Evolutionary conservation across 2,888 invertebrate genomes (phyloP), one percentile per base, ranked within the genome.

Genomic region (Erebia palarica): DNA sequence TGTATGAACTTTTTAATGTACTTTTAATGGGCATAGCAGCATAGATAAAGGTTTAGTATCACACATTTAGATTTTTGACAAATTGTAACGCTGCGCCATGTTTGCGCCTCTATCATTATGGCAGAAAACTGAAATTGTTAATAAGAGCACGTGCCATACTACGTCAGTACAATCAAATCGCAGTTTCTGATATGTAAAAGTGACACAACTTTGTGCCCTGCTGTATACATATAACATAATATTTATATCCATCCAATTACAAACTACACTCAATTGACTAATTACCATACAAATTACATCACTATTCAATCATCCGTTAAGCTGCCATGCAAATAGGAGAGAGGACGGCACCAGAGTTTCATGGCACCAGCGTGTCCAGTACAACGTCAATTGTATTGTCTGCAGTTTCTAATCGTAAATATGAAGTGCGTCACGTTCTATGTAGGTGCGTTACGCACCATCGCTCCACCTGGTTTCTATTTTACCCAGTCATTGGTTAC

Each of bases 381-480:
- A 55, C 57, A 58, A 55, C 44, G 72, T 76, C 76, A 71, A 72
- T 75, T 70, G 72, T 27, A 18, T 73, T 72, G 72, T 64, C 18
- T 68, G 73, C 74, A 70, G 75, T 78, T 80, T 81, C 80, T 79
- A 78, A 79, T 78, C 73, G 76, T 77, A 69, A 77, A 73, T 75
- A 73, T 68, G 72, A 60, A 58, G 73, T 76, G 69, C 76, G 75
- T 74, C 69, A 71, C 80, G 78, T 83, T 83, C 59, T 82, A 84
- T 81, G 84, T 83, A 78, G 79, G 82, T 78, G 77, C 79, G 86
- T 85, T 82, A 82, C 84, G 91, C 91, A 69, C 82, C 87, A 91
- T 88, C 81, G 89, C 86, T 64, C 75, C 79, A 71, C 77, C 84
- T 80, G 84, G 88, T 90, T 73, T 91, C 91, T 90, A 87, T 86